Percentiles rank a stretch among this genome's conserved stretches.
Evolutionary conservation across 1,140 invertebrate genomes (phyloP).

Genomic region (Telenomus remus): DNA sequence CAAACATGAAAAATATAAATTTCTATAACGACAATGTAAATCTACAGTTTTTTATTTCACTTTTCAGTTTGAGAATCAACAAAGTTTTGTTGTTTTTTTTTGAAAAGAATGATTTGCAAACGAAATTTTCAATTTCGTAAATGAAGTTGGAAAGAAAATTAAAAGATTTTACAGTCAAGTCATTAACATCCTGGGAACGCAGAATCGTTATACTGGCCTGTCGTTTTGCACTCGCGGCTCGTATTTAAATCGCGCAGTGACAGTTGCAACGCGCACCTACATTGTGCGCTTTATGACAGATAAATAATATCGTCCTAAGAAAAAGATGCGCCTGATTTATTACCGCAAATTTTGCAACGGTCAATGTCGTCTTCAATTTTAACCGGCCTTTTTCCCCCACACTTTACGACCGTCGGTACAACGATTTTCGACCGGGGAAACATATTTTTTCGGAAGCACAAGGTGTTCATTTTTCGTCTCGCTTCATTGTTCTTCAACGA

Average conservation of each 20-base stretch:
- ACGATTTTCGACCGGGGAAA: conserved; percentile 24
- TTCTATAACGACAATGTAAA: no score
- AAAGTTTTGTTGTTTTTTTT: no score
- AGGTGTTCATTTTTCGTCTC: conserved; percentile 15
- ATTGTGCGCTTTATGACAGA: conserved; percentile 58
- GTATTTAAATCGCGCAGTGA: conserved; percentile 37
- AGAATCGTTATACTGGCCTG: conserved; percentile 10
- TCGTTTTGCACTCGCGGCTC: conserved; percentile 36
- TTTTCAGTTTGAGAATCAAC: conserved; percentile 37
- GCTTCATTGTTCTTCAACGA: conserved; percentile 2
- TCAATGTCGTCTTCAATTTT: conserved; percentile 42
- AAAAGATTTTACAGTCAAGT: no score
- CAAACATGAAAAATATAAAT: no score
- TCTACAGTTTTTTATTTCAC: no score
- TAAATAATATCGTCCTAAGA: conserved; percentile 45
- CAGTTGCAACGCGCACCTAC: conserved; percentile 47
- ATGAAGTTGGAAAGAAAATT: no score
- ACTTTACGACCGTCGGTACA: conserved; percentile 16
- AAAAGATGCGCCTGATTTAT: conserved; percentile 51
- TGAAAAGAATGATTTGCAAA: neutral
- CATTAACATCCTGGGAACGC: no score
- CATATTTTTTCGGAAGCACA: conserved; percentile 19
- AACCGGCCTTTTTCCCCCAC: conserved; percentile 23
- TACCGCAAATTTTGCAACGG: conserved; percentile 50
- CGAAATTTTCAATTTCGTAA: no score